Evolutionary conservation across 2,797 vertebrate genomes (phyloP), one percentile per base, ranked within the genome.

Genomic region (Decapterus maruadsi): DNA sequence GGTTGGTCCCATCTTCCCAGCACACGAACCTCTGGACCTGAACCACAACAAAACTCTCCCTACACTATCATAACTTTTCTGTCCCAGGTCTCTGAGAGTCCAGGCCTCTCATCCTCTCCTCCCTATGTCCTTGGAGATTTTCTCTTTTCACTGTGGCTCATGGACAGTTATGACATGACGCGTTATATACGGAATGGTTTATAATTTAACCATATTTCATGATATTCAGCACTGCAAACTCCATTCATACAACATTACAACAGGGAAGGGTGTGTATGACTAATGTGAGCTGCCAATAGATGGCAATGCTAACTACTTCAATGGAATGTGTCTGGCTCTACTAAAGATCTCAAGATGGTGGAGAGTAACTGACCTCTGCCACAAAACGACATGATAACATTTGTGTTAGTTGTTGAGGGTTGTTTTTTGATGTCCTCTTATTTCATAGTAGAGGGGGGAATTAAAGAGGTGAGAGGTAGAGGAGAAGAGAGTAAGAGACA

Each of bases 281-380:
- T 65, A 34, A 43, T 53, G 58, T 17, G 42, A 57, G 29, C 60
- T 46, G 60, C 75, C 76, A 60, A 38, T 68, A 78, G 76, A 72
- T 68, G 69, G 57, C 63, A 62, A 57, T 68, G 69, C 76, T 68
- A 69, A 57, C 57, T 22, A 22, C 19, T 72, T 72, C 4, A 67
- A 4, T 9, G 14, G 19, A 20, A 55, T 11, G 6, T 45, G 8
- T 76, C n/a, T 46, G 46, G n/a, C 17, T 40, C 29, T 12, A 8
- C 54, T 50, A 29, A 61, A 55, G 26, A 16, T 19, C 40, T 12
- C 3, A 12, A 40, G 12, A 48, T 40, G 57, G 5, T 8, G 11
- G 10, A 68, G 22, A 51, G 48, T 9, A 54, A 9, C 50, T 55
- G 63, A 59, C 36, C n/a, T 17, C 36, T 43, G 22, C 26, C 54